Evolutionary conservation across 2,797 vertebrate genomes (phyloP).

Genomic region (Cuniculus paca): DNA sequence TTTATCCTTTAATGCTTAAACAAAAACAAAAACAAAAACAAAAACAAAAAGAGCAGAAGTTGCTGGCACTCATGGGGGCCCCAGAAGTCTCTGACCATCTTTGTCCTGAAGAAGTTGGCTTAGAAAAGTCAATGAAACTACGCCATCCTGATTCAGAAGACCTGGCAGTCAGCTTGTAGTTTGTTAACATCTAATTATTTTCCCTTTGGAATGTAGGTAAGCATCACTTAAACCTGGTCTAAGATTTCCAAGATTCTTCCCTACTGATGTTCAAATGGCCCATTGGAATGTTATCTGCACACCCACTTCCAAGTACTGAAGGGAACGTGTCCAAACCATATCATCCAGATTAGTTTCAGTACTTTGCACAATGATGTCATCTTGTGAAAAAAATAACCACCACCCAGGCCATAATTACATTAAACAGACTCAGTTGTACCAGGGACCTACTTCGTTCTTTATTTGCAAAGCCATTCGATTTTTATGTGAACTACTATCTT

Average conservation of each 20-base stretch:
- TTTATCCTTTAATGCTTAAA: background rate
- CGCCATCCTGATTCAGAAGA: background rate
- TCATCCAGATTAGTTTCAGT: too few relatives aligned
- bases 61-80: too few relatives aligned
- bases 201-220: background rate
- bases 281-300: rapidly evolving
- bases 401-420: background rate
- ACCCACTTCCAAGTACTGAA: background rate
- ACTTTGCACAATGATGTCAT: background rate
- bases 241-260: background rate
- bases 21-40: background rate
- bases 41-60: rapidly evolving
- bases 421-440: background rate
- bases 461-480: background rate
- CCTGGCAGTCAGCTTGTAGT: background rate
- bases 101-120: background rate
- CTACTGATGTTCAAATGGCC: background rate
- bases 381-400: background rate
- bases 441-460: background rate
- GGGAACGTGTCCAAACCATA: too few relatives aligned
- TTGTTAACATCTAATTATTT: background rate
- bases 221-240: background rate
- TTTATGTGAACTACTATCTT: background rate
- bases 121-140: background rate
- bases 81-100: background rate